phyloP scores from a whole-genome alignment of 2,113 vertebrate genomes.

The Aphelocoma coerulescens region DNA sequence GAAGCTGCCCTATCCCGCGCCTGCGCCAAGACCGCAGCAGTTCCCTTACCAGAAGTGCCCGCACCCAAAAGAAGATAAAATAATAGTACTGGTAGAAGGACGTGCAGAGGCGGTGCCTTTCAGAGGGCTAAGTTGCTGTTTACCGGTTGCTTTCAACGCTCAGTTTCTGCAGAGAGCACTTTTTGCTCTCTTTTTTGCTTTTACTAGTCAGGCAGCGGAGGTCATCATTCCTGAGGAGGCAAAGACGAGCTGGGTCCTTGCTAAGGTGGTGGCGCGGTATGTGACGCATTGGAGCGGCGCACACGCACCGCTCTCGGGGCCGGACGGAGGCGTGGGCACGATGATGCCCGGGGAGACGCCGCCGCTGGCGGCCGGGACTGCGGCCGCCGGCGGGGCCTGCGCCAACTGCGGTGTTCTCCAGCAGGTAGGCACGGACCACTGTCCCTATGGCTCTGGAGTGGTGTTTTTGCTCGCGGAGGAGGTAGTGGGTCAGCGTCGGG shows the following conservation, averaged over 20 bases:
- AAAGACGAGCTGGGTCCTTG: background rate
- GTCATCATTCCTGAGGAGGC: rapidly evolving
- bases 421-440: conserved; percentile 39
- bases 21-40: rapidly evolving
- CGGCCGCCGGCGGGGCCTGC: conserved; percentile 76
- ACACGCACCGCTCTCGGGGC: rapidly evolving
- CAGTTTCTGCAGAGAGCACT: rapidly evolving
- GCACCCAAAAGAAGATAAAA: no score
- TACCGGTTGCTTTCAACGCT: background rate
- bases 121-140: rapidly evolving
- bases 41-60: rapidly evolving
- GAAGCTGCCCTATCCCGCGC: rapidly evolving
- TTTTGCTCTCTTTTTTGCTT: no score
- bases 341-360: conserved; percentile 95
- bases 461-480: background rate
- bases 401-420: conserved; percentile 86
- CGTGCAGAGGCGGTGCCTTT: rapidly evolving
- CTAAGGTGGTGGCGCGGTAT: rapidly evolving
- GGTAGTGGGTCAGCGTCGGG: no score
- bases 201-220: rapidly evolving
- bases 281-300: background rate
- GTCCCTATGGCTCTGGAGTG: background rate
- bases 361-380: conserved; percentile 74
- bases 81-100: rapidly evolving
- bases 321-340: background rate